These are phyloP conservation scores for Crotalus horridus DNA, from an alignment of 2,113 vertebrate species.

Conservation along the genomic window DNA sequence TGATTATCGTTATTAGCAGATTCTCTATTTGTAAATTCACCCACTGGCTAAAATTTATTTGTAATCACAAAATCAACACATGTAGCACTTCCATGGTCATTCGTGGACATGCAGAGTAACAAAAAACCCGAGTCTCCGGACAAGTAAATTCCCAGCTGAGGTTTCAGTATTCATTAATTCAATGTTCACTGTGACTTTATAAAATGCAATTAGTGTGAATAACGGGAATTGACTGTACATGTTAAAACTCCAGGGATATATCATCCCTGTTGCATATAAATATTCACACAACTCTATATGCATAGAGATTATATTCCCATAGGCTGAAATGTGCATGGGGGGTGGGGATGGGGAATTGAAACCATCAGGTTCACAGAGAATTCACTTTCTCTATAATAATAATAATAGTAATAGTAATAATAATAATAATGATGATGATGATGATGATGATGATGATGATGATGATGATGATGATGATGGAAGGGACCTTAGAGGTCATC, in stretches of 20 bases:
- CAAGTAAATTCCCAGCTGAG: not conserved
- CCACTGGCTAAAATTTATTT: not conserved
- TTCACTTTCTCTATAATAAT: not conserved
- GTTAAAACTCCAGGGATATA: not conserved
- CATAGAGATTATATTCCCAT: not conserved
- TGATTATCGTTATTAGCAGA: not conserved
- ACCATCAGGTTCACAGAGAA: not conserved
- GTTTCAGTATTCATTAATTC: not conserved
- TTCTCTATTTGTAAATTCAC: not conserved
- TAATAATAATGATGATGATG: too few relatives aligned
- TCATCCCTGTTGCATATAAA: not conserved
- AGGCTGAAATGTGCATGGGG: not conserved
- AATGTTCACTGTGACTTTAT: not conserved
- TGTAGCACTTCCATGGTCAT: not conserved
- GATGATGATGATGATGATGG: too few relatives aligned
- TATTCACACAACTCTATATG: not conserved
- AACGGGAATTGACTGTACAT: not conserved
- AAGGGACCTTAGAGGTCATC: too few relatives aligned
- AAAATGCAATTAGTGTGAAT: not conserved
- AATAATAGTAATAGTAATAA: too few relatives aligned
- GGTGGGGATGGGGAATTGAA: not conserved
- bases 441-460: too few relatives aligned
- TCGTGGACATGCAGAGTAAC: not conserved
- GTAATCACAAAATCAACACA: not conserved
- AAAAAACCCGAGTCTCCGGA: not conserved